phyloP scores from a whole-genome alignment of 2,113 vertebrate species.

The Trichechus manatus region DNA sequence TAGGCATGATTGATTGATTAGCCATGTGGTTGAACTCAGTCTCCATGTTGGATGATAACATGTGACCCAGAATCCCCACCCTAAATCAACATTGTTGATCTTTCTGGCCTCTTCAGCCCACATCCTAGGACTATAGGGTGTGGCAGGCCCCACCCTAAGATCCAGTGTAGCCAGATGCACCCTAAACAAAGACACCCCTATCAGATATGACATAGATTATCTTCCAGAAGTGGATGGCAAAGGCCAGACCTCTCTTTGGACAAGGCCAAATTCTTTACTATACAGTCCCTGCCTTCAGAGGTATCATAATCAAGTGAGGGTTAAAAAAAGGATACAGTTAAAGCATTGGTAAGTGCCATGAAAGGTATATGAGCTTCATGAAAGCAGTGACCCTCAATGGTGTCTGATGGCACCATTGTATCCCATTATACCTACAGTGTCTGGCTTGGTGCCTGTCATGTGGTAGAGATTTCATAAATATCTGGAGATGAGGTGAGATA shows the following conservation, averaged over 20 bases:
- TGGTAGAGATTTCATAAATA: background rate
- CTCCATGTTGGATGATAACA: background rate
- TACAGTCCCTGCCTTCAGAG: background rate
- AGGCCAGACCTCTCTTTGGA: background rate
- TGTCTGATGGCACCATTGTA: accelerated
- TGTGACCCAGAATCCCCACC: background rate
- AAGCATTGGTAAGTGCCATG: background rate
- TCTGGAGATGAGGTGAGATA: background rate
- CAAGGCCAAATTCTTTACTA: background rate
- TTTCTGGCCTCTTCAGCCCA: background rate
- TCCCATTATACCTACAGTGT: background rate
- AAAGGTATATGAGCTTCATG: background rate
- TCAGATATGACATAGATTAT: background rate
- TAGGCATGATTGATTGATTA: background rate
- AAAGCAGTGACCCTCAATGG: background rate
- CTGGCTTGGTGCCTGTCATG: background rate
- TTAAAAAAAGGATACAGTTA: background rate
- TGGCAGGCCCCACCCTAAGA: background rate
- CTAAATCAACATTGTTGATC: background rate
- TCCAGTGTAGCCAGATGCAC: background rate
- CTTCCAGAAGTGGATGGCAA: background rate
- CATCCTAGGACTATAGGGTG: background rate
- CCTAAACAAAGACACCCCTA: background rate
- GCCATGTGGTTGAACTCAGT: background rate
- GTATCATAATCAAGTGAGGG: background rate